Evolutionary conservation across 2,797 vertebrate genomes (phyloP), one percentile per base, ranked within the genome.

Genomic region (Echiichthys vipera): DNA sequence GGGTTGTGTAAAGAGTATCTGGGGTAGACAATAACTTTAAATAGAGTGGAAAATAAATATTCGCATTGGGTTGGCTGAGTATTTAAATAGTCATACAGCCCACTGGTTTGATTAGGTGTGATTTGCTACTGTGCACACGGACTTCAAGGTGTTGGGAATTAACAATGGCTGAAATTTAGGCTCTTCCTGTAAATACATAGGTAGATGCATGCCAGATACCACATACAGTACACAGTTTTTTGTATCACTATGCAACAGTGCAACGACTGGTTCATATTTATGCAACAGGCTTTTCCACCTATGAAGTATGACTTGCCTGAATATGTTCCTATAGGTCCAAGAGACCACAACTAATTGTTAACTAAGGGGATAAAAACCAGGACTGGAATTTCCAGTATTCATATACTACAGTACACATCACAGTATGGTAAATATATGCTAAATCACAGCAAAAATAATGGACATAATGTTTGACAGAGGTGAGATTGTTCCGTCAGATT

Each of bases 121-220:
- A 84, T 73, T 45, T 61, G 58, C 36, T 51, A 22, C 56, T 57
- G 55, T 36, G 47, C 10, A 68, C 53, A 76, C 7, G 30, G 39
- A 20, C 53, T 50, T 55, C 0, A 10, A 59, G 53, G 73, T 59
- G 74, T 37, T 47, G 22, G 11, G 40, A 17, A 47, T 1, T 0
- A 65, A 47, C 42, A 71, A 67, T 62, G 61, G 9, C 20, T 55
- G 39, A 7, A 20, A 54, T 36, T 55, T 27, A 49, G 27, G 55
- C 53, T 49, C 51, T 51, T 20, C 54, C 40, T 50, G 32, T 71
- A 77, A 81, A 78, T 42, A 55, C 53, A 53, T 36, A 63, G 34
- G 39, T 49, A 65, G 24, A 46, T 32, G 30, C n/a, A 78, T 15
- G 32, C 8, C 54, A 55, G 29, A 49, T 53, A 32, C 12, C 13